A percentile compares a stretch with the other conserved stretches of the same genome.
Conservation (phyloP, 2,113 vertebrate genomes). For the Hydropotes inermis region DNA sequence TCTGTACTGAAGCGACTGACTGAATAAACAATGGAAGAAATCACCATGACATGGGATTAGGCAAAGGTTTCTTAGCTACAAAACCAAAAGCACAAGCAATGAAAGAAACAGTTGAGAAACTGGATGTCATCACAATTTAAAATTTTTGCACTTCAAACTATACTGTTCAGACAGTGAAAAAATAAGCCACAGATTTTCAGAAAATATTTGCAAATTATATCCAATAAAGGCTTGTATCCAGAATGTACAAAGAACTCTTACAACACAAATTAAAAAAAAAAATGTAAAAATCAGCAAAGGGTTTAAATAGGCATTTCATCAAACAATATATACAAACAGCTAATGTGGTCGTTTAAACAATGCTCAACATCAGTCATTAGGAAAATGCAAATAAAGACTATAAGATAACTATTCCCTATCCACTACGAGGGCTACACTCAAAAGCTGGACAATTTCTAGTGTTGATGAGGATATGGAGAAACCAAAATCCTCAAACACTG, state of each 20-base stretch:
- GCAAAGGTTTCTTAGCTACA: not conserved
- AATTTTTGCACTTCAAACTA: not conserved
- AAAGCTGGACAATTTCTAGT: not conserved
- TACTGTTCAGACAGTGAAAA: not conserved
- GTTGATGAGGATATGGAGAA: not conserved
- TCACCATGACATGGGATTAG: not conserved
- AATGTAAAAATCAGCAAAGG: not conserved
- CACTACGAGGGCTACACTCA: not conserved
- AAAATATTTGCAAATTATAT: not conserved
- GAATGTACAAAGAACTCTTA: not conserved
- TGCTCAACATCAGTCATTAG: not conserved
- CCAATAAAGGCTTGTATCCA: not conserved
- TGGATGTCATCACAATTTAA: not conserved
- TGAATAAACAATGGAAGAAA: not conserved
- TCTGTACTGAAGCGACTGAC: not conserved
- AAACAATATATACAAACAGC: constrained; percentile 6
- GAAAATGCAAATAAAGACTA: constrained; percentile 1
- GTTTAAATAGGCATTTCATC: not conserved
- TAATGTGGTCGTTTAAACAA: not conserved
- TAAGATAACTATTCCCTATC: not conserved
- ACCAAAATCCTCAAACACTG: not conserved
- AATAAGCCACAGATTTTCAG: not conserved
- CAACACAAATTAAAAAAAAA: not conserved
- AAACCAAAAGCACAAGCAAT: constrained; percentile 1
- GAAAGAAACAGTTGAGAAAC: not conserved